Evolutionary conservation across 2,797 vertebrate genomes (phyloP), one percentile per base, ranked within the genome.

Genomic region (Jordanella pulchra): DNA sequence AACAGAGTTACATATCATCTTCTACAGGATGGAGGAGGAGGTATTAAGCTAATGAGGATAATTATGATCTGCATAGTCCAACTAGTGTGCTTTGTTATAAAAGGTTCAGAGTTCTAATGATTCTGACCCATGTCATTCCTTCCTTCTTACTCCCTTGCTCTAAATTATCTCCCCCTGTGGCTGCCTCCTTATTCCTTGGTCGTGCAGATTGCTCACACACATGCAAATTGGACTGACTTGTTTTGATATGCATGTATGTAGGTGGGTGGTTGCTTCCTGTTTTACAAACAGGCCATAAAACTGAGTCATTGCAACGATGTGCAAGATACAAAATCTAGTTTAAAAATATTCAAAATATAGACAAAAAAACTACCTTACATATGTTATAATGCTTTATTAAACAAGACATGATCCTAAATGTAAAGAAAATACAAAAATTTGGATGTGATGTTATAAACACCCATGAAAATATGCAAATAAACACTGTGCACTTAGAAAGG

Each of bases 1-100:
- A 60, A 13, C 28, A 68, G 68, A 83, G 79, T 58, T 84, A 69
- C 79, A 77, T 73, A 80, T 86, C 78, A 81, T 73, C 66, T 42
- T 63, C 51, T 61, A 69, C 65, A 76, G 84, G 71, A 84, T 82
- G 72, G 67, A 77, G 78, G 65, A 84, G 75, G 58, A 75, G 72
- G 79, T 81, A 79, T 90, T 82, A 77, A 27, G 73, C 74, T 89
- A 90, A 92, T 87, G 86, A 88, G 68, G 61, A 60, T 84, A 88
- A 92, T 90, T 87, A 79, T 71, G 80, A 83, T 50, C 30, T 32
- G 85, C 82, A 89, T 82, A 63, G 72, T 78, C 78, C 77, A 58
- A 71, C 75, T 65, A 73, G 72, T 86, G 68, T 82, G 80, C 63
- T 77, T 65, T 84, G 72, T 83, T 88, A 81, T 82, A 79, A 84